Percentiles rank a stretch among this genome's conserved stretches.
phyloP scores from a whole-genome alignment of 2,888 invertebrate species.

The Neoascia interrupta region DNA sequence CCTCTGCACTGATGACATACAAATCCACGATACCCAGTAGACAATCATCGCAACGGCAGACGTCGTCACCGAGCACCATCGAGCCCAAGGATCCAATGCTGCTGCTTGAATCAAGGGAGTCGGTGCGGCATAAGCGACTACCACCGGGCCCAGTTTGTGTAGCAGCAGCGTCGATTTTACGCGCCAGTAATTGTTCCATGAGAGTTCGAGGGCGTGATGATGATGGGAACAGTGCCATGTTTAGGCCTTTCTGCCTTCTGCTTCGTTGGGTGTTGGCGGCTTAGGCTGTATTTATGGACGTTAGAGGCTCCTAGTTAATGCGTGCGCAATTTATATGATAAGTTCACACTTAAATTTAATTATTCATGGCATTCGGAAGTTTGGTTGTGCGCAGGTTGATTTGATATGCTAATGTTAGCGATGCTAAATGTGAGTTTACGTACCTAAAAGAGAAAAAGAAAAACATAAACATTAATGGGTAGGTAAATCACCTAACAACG shows the following conservation, averaged over 20 bases:
- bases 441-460: slow-evolving; percentile 15
- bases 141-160: slow-evolving; percentile 78
- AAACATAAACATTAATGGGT: too few relatives aligned
- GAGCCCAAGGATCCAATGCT: slow-evolving; percentile 86
- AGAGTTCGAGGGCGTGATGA: slow-evolving; percentile 86
- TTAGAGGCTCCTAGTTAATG: background rate
- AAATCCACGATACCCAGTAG: slow-evolving; percentile 90
- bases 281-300: background rate
- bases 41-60: slow-evolving; percentile 91
- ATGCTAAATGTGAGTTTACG: slow-evolving; percentile 10
- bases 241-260: slow-evolving; percentile 4
- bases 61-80: slow-evolving; percentile 83
- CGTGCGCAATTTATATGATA: slow-evolving; percentile 14
- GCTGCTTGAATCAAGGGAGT: slow-evolving; percentile 88
- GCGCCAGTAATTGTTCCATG: slow-evolving; percentile 90
- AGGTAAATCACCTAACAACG: too few relatives aligned
- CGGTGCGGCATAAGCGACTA: slow-evolving; percentile 84
- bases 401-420: background rate
- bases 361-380: slow-evolving; percentile 1
- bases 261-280: slow-evolving; percentile 1
- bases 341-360: slow-evolving; percentile 8
- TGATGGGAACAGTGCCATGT: slow-evolving; percentile 80
- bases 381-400: background rate
- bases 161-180: slow-evolving; percentile 89
- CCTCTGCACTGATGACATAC: slow-evolving; percentile 82